These are phyloP conservation scores for Agapornis roseicollis DNA, from an alignment of 2,113 vertebrate genomes.

Conservation along the genomic window DNA sequence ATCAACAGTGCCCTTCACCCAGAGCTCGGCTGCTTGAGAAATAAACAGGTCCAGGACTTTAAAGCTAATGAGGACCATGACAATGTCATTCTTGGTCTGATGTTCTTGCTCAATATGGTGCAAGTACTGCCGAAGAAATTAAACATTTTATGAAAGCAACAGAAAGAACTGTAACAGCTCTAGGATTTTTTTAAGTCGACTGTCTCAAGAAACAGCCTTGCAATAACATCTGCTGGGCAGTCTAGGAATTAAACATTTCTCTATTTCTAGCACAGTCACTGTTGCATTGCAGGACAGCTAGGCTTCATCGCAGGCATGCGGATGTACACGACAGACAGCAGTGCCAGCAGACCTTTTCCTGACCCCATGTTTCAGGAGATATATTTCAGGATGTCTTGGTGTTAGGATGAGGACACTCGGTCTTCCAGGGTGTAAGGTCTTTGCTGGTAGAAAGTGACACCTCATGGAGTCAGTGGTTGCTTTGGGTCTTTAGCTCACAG, in stretches of 20 bases:
- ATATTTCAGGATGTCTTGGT: not conserved
- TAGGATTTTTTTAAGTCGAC: not conserved
- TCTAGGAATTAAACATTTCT: not conserved
- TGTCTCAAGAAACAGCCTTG: not conserved
- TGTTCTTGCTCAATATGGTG: not conserved
- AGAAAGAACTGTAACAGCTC: not conserved
- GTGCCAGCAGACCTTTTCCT: not conserved
- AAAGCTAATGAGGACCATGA: not conserved
- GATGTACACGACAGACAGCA: not conserved
- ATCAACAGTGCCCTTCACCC: not conserved
- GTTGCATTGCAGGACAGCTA: not conserved
- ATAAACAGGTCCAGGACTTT: not conserved
- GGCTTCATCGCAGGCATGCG: not conserved
- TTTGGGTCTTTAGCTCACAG: not conserved
- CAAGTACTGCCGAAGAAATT: not conserved
- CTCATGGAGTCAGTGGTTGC: not conserved
- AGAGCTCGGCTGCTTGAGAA: not conserved
- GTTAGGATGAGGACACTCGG: not conserved
- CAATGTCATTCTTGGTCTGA: not conserved
- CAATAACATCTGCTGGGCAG: not conserved
- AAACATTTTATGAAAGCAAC: not conserved
- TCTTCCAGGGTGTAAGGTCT: not conserved
- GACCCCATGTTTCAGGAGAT: not conserved
- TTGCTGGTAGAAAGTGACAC: not conserved
- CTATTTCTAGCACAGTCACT: not conserved